These are phyloP conservation scores for Phalacrocorax pelagicus DNA, from an alignment of 2,113 vertebrate genomes.

Conservation along the genomic window DNA sequence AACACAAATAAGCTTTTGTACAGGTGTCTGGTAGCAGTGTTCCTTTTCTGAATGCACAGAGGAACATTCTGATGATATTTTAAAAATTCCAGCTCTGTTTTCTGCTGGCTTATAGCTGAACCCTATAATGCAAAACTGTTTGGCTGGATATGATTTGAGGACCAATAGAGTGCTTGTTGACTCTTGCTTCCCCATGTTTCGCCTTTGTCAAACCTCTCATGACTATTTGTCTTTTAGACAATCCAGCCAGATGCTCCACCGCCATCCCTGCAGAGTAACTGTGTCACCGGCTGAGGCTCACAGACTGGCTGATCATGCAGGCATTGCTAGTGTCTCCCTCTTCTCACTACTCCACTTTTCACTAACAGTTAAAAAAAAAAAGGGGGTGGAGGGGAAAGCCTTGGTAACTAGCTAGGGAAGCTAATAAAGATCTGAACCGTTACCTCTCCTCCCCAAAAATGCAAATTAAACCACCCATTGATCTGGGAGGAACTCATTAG, in stretches of 20 bases:
- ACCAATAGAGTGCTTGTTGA: neutral
- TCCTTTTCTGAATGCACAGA: neutral
- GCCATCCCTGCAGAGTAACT: neutral
- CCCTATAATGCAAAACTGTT: neutral
- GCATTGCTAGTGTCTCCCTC: neutral
- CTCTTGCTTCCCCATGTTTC: neutral
- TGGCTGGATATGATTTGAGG: neutral
- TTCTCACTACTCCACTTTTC: neutral
- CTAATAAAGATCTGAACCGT: neutral
- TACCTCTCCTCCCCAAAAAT: neutral
- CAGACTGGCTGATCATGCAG: neutral
- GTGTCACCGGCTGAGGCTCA: neutral
- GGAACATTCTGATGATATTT: neutral
- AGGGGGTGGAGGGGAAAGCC: too few species aligned
- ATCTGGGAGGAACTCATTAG: constrained; percentile 2
- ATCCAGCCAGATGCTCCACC: neutral
- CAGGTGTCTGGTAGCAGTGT: neutral
- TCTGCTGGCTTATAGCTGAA: neutral
- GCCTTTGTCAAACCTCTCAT: neutral
- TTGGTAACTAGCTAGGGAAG: neutral
- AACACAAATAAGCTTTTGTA: neutral
- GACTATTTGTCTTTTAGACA: neutral
- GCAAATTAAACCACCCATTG: constrained; percentile 12
- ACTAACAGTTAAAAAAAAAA: neutral
- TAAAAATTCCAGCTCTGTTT: neutral